phyloP scores from a whole-genome alignment of 2,113 vertebrate species.

The Sterrhoptilus dennistouni region DNA sequence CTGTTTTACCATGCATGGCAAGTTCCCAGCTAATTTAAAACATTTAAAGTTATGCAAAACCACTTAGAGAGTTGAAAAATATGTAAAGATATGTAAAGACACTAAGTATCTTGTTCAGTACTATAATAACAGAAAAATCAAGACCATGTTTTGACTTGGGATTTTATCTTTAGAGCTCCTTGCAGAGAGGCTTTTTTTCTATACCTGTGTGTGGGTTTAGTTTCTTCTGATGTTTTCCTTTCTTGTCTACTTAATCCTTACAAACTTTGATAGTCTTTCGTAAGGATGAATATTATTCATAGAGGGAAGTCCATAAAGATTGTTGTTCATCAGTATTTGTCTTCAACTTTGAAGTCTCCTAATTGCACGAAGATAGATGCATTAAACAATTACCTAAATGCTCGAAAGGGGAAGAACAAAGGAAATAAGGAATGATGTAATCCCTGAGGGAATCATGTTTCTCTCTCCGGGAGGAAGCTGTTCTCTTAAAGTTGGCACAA shows the following conservation, averaged over 20 bases:
- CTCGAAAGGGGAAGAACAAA: slow-evolving; percentile 49
- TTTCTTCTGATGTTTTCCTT: slow-evolving; percentile 19
- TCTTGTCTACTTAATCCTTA: slow-evolving; percentile 20
- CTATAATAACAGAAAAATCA: slow-evolving; percentile 45
- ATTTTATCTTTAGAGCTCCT: slow-evolving; percentile 47
- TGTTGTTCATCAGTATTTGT: slow-evolving; percentile 30
- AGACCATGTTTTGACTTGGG: slow-evolving; percentile 36
- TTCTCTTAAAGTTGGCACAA: slow-evolving; percentile 67
- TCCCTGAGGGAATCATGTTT: slow-evolving; percentile 11
- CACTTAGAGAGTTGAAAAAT: slow-evolving; percentile 52
- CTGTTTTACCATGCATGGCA: slow-evolving; percentile 50
- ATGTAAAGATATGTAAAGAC: slow-evolving; percentile 65
- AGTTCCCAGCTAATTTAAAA: slow-evolving; percentile 49
- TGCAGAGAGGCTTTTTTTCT: neutral
- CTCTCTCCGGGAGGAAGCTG: slow-evolving; percentile 49
- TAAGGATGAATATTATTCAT: slow-evolving; percentile 17
- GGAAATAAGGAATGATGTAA: slow-evolving; percentile 49
- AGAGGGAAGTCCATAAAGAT: slow-evolving; percentile 22
- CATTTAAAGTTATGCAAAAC: slow-evolving; percentile 64
- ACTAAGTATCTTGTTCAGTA: slow-evolving; percentile 57
- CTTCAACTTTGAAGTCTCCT: slow-evolving; percentile 44
- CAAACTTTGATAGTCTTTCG: slow-evolving; percentile 33
- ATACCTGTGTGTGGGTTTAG: neutral
- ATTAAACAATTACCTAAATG: slow-evolving; percentile 51
- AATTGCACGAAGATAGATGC: slow-evolving; percentile 43